Percentiles rank a stretch among this genome's conserved stretches.
Conservation (phyloP, 2,797 vertebrate genomes). For the Babyrousa celebensis region DNA sequence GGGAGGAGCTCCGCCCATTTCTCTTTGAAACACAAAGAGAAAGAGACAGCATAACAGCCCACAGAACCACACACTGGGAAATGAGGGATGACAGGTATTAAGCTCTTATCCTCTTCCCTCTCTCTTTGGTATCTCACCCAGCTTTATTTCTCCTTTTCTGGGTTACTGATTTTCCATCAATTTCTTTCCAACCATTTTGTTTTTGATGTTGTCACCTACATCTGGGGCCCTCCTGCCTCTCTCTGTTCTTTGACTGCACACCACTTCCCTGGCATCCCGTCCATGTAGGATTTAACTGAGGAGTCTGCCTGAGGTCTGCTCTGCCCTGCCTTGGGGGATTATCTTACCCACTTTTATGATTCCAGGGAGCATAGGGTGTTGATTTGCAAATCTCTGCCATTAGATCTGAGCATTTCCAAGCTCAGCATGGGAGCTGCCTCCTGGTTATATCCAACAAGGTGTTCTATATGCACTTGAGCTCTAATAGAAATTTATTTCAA, state of each 20-base stretch:
- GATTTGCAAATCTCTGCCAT: neutral
- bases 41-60: neutral
- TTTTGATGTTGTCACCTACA: neutral
- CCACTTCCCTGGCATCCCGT: accelerated
- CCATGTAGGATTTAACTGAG: neutral
- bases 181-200: neutral
- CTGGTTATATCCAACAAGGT: neutral
- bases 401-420: neutral
- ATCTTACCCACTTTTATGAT: neutral
- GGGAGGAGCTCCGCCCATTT: too few relatives aligned
- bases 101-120: neutral
- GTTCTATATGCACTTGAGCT: neutral
- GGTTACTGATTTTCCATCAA: neutral
- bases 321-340: too few relatives aligned
- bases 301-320: neutral
- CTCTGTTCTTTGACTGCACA: neutral
- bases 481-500: neutral
- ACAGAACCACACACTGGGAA: neutral
- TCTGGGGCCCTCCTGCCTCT: too few relatives aligned
- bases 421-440: neutral
- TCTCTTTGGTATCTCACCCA: neutral
- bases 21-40: neutral
- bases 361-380: neutral
- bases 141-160: neutral
- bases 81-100: neutral